These are phyloP conservation scores for Achlya flavicornis DNA, from an alignment of 2,888 invertebrate genomes.

Conservation along the genomic window DNA sequence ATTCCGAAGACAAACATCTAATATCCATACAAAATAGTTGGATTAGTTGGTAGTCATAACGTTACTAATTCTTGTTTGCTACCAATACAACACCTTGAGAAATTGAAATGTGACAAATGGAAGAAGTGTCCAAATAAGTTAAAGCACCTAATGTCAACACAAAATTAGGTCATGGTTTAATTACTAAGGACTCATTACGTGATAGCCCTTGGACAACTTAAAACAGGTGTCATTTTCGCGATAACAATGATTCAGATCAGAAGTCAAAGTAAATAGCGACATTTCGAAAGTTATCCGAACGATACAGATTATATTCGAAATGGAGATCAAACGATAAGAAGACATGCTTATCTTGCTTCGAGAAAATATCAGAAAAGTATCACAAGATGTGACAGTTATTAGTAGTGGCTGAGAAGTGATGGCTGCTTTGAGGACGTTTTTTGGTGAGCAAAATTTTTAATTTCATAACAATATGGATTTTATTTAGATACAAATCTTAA, in stretches of 20 bases:
- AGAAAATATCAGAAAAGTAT: slow-evolving; percentile 19
- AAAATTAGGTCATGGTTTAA: too few species aligned
- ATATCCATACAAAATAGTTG: too few species aligned
- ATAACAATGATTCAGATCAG: slow-evolving; percentile 5
- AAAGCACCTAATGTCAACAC: too few species aligned
- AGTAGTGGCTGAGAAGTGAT: slow-evolving; percentile 36
- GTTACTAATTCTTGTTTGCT: too few species aligned
- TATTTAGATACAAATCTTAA: too few species aligned
- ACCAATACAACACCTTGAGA: too few species aligned
- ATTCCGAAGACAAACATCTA: too few species aligned
- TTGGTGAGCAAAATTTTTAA: slow-evolving; percentile 50
- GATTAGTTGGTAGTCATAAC: too few species aligned
- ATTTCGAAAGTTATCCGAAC: not conserved
- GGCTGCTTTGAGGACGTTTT: slow-evolving; percentile 53
- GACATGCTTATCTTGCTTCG: slow-evolving; percentile 17
- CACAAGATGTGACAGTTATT: slow-evolving; percentile 37
- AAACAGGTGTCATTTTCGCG: not conserved
- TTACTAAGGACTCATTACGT: too few species aligned
- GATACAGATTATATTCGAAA: not conserved
- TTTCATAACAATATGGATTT: not conserved
- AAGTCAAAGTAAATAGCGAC: slow-evolving; percentile 10
- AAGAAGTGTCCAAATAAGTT: too few species aligned
- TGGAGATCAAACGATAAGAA: slow-evolving; percentile 24
- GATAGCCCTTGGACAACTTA: too few species aligned
- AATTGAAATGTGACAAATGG: too few species aligned